Evolutionary conservation across 1,140 invertebrate genomes (phyloP).

Genomic region (Geopemphigus sp.): DNA sequence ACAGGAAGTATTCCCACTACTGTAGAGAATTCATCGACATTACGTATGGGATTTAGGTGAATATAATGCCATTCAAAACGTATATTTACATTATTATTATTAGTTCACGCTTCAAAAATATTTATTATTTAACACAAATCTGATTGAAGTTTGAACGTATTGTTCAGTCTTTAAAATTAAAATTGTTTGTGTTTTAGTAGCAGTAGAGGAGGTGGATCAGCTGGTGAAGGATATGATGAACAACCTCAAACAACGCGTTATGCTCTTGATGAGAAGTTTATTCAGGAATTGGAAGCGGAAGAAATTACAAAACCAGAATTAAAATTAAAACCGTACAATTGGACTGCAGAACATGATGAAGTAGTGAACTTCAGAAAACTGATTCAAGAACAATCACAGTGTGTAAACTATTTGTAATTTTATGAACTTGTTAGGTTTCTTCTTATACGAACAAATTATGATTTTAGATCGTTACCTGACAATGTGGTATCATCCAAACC

Average conservation of each 20-base stretch:
- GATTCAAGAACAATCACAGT: constrained; percentile 30
- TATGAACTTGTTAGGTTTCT: too few species aligned
- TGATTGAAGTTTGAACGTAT: too few species aligned
- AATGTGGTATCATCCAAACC: constrained; percentile 20
- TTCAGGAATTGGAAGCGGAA: constrained; percentile 44
- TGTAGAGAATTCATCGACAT: background rate
- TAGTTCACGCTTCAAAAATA: too few species aligned
- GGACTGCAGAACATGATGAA: constrained; percentile 17
- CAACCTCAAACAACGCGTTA: constrained; percentile 34
- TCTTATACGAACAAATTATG: background rate
- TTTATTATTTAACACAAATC: too few species aligned
- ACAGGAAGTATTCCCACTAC: constrained; percentile 8
- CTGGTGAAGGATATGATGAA: constrained; percentile 17
- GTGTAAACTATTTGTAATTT: background rate
- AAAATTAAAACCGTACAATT: constrained; percentile 43
- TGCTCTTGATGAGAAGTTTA: constrained; percentile 32
- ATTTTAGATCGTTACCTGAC: constrained; percentile 8
- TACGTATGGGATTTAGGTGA: constrained; percentile 29
- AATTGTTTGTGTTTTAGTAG: background rate
- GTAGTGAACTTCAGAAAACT: constrained; percentile 7
- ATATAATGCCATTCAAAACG: background rate
- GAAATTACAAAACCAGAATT: constrained; percentile 34
- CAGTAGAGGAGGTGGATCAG: constrained; percentile 30
- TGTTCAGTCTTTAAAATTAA: too few species aligned
- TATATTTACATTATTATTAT: too few species aligned